phyloP scores from a whole-genome alignment of 2,113 vertebrate genomes.

The Pimephales promelas region DNA sequence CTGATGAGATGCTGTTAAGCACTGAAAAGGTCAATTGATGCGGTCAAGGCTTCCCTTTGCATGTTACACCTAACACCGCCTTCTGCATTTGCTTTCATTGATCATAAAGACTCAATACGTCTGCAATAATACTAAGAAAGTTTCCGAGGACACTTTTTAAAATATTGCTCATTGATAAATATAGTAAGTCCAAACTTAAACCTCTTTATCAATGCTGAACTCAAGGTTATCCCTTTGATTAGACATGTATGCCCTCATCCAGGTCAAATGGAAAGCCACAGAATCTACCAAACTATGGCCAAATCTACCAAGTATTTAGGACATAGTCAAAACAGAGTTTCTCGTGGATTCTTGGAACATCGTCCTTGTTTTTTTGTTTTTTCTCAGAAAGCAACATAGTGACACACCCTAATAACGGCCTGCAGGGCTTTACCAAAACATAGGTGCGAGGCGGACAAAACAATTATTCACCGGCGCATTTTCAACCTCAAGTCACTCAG shows the following conservation, averaged over 20 bases:
- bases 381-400: not conserved
- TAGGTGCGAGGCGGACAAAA: not conserved
- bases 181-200: not conserved
- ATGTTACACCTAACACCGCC: not conserved
- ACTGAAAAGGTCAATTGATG: not conserved
- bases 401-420: not conserved
- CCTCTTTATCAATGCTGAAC: not conserved
- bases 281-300: not conserved
- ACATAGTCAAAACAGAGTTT: not conserved
- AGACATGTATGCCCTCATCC: not conserved
- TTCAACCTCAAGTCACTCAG: not conserved
- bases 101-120: not conserved
- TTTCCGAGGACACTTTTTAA: not conserved
- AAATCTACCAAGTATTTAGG: not conserved
- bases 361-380: rapidly evolving
- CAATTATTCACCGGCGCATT: not conserved
- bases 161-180: not conserved
- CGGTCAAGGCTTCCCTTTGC: not conserved
- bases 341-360: slow-evolving; percentile 21
- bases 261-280: not conserved
- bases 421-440: not conserved
- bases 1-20: not conserved
- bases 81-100: not conserved
- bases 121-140: not conserved
- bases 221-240: not conserved